These are phyloP conservation scores for Tor tambroides DNA, from an alignment of 2,113 vertebrate species.

Conservation along the genomic window DNA sequence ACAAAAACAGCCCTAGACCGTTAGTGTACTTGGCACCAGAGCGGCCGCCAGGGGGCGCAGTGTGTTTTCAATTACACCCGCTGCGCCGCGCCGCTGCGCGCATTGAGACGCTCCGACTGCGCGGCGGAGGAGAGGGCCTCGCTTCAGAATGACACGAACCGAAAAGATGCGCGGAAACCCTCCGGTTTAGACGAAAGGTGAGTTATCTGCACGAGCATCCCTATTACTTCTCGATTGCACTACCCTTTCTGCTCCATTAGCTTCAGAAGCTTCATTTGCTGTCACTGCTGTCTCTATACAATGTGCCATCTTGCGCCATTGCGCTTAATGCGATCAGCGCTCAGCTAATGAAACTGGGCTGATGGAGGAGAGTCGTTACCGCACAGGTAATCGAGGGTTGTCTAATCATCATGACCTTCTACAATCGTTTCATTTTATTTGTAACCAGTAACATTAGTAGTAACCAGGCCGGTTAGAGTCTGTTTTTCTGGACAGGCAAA, in stretches of 20 bases:
- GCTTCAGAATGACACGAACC: not conserved
- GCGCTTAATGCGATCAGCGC: not conserved
- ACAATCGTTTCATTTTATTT: not conserved
- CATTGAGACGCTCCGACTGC: not conserved
- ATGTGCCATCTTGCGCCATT: constrained; percentile 17
- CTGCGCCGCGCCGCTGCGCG: not conserved
- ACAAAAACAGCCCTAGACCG: not conserved
- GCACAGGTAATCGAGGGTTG: not conserved
- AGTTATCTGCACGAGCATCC: not conserved
- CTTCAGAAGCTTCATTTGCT: not conserved
- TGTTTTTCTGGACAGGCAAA: constrained; percentile 4
- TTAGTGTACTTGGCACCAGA: not conserved
- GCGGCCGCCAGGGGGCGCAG: constrained; percentile 5
- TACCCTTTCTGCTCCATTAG: not conserved
- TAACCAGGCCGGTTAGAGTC: no score
- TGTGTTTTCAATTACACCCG: not conserved
- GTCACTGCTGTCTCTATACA: not conserved
- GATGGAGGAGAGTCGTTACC: not conserved
- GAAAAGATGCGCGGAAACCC: not conserved
- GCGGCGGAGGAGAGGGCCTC: not conserved
- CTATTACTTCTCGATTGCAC: no score
- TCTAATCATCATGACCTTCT: not conserved
- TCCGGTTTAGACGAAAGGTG: constrained; percentile 31
- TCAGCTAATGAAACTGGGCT: not conserved
- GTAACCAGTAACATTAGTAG: not conserved